Evolutionary conservation across 2,113 vertebrate species (phyloP).

Genomic region (Sebastes fasciatus): DNA sequence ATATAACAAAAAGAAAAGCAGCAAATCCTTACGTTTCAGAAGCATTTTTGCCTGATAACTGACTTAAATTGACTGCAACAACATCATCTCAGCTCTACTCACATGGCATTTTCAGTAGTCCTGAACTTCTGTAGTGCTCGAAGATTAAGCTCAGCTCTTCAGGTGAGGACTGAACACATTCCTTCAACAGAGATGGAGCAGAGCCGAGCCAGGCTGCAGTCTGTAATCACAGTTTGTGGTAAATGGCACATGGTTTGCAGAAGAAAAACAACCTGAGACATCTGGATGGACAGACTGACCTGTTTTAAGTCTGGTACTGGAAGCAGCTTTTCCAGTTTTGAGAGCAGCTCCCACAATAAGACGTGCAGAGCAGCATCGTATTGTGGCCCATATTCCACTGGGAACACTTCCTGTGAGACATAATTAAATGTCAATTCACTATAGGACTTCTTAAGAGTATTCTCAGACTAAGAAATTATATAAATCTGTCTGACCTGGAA

Average conservation of each 20-base stretch:
- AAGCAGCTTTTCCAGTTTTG: slow-evolving; percentile 82
- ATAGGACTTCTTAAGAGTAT: background rate
- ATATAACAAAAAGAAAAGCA: no score
- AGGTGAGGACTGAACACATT: slow-evolving; percentile 62
- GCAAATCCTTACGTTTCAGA: no score
- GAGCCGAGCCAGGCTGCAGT: slow-evolving; percentile 73
- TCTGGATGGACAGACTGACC: slow-evolving; percentile 38
- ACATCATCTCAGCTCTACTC: slow-evolving; percentile 26
- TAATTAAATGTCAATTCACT: background rate
- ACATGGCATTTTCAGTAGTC: slow-evolving; percentile 68
- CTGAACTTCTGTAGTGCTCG: slow-evolving; percentile 66
- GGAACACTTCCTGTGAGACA: slow-evolving; percentile 80
- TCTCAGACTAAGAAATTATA: background rate
- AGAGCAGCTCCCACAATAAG: slow-evolving; percentile 85
- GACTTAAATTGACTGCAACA: background rate
- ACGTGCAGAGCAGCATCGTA: slow-evolving; percentile 83
- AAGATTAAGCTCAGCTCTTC: slow-evolving; percentile 71
- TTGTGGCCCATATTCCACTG: slow-evolving; percentile 85
- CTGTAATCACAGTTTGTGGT: slow-evolving; percentile 54
- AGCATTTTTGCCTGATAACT: background rate
- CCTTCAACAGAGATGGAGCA: slow-evolving; percentile 56
- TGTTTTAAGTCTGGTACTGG: slow-evolving; percentile 80
- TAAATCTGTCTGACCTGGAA: slow-evolving; percentile 76
- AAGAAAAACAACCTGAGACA: background rate
- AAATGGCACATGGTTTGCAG: background rate